Base-by-base conservation (phyloP, 1,140 invertebrate species). In the Xylocopa sonorina region DNA sequence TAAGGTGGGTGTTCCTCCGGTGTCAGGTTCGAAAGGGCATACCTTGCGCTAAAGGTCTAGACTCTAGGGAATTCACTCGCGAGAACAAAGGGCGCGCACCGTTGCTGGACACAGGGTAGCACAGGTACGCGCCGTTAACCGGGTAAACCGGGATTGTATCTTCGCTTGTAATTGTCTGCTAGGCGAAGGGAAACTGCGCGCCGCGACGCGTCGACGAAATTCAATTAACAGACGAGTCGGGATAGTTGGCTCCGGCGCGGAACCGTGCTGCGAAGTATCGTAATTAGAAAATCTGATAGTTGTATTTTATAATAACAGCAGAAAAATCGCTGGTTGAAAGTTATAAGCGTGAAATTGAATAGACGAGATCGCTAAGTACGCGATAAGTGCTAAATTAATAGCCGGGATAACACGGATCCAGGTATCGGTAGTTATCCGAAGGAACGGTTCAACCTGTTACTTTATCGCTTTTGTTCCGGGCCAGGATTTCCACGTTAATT, bases 1-100 rank as follows among this genome's bases (percentile, higher is more conserved):
- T 71, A 32, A 64, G 58, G 68, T 66, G 62, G 78, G 71, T 75
- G 72, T 80, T 80, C 78, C 43, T 60, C 27, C 21, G 63, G 73
- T 76, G 66, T 60, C 75, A 58, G 66, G 55, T 78, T 71, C 46
- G 55, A 38, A 50, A 41, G 66, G 24, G 55, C 68, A 32, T 72
- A 48, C 34, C n/a, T 78, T 48, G 27, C 0, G n/a, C n/a, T n/a
- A 53, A 38, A 62, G 27, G 48, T 74, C 24, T 50, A 10, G 5
- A n/a, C 32, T 60, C 21, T 38, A 5, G 21, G 29, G 32, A 38
- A 73, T 63, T 43, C 43, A 73, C 27, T 48, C 16, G 6, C 12
- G 34, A n/a, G 32, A 46, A 50, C 14, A 43, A 71, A 53, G 34
- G 16, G 50, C 16, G 53, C 43, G 27, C n/a, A 14, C 34, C 24